phyloP scores from a whole-genome alignment of 2,797 vertebrate genomes.

The Notolabrus celidotus region DNA sequence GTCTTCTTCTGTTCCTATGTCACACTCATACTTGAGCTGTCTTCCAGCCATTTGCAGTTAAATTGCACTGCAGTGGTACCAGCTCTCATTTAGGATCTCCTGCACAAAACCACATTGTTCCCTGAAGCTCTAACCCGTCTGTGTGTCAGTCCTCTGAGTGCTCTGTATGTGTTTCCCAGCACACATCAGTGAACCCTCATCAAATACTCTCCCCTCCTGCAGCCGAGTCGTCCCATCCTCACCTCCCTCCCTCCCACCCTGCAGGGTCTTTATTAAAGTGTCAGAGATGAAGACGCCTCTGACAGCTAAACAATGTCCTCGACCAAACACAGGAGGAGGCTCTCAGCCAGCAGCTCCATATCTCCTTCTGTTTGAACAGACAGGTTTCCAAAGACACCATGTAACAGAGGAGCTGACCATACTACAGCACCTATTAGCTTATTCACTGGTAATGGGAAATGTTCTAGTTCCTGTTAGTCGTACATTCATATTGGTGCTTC shows the following conservation, averaged over 20 bases:
- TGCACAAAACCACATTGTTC: too few relatives aligned
- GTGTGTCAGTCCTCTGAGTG: background rate
- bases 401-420: conserved; percentile 5
- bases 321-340: conserved; percentile 24
- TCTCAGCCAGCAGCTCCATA: conserved; percentile 27
- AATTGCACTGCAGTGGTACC: too few relatives aligned
- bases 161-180: conserved; percentile 12
- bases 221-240: conserved; percentile 4
- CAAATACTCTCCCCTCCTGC: conserved; percentile 20
- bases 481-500: too few relatives aligned
- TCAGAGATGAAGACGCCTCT: conserved; percentile 53
- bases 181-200: background rate
- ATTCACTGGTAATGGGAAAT: conserved; percentile 1
- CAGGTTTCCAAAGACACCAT: conserved; percentile 2
- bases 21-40: background rate
- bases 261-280: conserved; percentile 51
- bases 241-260: conserved; percentile 3
- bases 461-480: background rate
- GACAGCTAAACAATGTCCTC: conserved; percentile 61
- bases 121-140: background rate
- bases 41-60: too few relatives aligned
- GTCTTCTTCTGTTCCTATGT: background rate
- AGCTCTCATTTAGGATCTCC: too few relatives aligned
- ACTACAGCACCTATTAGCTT: too few relatives aligned
- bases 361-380: conserved; percentile 45